Percentiles rank a stretch among this genome's conserved stretches.
Conservation (phyloP, 2,113 vertebrate species). For the Tursiops truncatus region DNA sequence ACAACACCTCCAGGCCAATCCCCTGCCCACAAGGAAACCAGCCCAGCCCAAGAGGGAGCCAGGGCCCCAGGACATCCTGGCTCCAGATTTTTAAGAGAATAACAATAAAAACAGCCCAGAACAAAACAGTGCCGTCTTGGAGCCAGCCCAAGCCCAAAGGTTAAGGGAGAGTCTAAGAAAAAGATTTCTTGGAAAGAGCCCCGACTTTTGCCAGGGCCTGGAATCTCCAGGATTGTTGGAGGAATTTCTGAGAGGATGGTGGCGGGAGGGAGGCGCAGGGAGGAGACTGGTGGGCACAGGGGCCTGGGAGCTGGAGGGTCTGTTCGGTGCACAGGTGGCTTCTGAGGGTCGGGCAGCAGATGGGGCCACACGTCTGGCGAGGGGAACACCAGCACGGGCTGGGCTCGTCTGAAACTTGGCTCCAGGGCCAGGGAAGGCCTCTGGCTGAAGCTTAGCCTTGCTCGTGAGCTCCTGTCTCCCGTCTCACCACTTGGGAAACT, state of each 20-base stretch:
- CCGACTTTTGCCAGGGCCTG: background rate
- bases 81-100: constrained; percentile 69
- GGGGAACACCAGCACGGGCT: background rate
- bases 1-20: background rate
- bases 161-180: constrained; percentile 72
- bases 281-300: background rate
- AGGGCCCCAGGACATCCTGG: constrained; percentile 71
- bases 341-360: background rate
- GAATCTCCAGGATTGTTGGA: background rate
- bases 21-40: constrained; percentile 19
- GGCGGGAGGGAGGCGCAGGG: rapidly evolving
- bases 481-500: background rate
- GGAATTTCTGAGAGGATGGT: background rate
- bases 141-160: constrained; percentile 61
- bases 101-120: constrained; percentile 74
- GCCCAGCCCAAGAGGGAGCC: constrained; percentile 15
- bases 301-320: background rate
- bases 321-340: background rate
- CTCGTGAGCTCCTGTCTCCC: background rate
- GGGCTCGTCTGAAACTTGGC: background rate
- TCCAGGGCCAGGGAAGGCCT: background rate
- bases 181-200: constrained; percentile 54
- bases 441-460: background rate
- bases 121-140: constrained; percentile 77
- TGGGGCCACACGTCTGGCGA: rapidly evolving